Evolutionary conservation across 1,140 invertebrate genomes (phyloP).

Genomic region (Achatina immaculata): DNA sequence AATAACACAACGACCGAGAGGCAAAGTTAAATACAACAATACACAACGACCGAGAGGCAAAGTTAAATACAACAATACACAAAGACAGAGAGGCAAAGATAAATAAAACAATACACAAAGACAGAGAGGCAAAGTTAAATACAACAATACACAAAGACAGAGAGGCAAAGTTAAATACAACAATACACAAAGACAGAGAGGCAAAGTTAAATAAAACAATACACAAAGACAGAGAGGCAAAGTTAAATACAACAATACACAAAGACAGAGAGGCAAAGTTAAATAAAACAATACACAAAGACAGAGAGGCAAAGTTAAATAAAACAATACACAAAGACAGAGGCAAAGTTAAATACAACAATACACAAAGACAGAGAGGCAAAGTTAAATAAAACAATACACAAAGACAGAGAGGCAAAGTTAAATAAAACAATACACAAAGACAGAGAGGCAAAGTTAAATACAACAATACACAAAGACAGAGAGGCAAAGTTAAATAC

Average conservation of each 20-base stretch:
- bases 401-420: too few species aligned
- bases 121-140: constrained; percentile 32
- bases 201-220: neutral
- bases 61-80: neutral
- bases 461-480: constrained; percentile 23
- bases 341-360: too few species aligned
- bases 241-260: neutral
- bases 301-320: neutral
- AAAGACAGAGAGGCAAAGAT: constrained; percentile 27
- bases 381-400: too few species aligned
- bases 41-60: constrained; percentile 16
- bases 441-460: constrained; percentile 9
- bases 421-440: too few species aligned
- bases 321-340: neutral
- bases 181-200: neutral
- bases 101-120: constrained; percentile 18
- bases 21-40: neutral
- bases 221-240: constrained; percentile 8
- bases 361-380: too few species aligned
- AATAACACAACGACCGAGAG: too few species aligned
- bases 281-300: neutral
- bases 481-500: constrained; percentile 30
- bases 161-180: neutral
- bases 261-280: constrained; percentile 8
- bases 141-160: constrained; percentile 11